Base-by-base conservation (phyloP, 1,140 invertebrate genomes). In the Scaptodrosophila lebanonensis region DNA sequence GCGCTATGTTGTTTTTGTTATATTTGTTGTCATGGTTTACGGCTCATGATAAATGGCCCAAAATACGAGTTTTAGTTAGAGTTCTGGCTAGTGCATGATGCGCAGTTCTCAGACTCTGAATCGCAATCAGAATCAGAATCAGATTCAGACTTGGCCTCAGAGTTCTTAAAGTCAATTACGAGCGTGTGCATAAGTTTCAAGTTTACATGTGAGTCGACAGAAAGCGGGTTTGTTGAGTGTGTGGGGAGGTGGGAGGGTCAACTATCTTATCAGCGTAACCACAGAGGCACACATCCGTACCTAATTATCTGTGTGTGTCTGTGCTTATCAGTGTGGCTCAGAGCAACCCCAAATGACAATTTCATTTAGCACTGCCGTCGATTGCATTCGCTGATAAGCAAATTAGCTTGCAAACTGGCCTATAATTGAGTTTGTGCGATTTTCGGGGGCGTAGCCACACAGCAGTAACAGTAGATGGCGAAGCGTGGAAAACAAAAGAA, bases 341-440 rank as follows among this genome's bases (percentile, higher is more conserved):
- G 12, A 47, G 57, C 50, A 54, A 30, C 48, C n/a, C 18, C 47
- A 62, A 66, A 64, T 68, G 67, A 67, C 67, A 67, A 71, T 77
- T 63, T 57, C 50, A 66, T 71, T 76, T 71, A 66, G 72, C 72
- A 62, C 62, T 43, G 36, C 17, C 7, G 25, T 33, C 32, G 43
- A 45, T 50, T 57, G 45, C 52, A 58, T 33, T 38, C 22, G 47
- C 54, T 71, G 68, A 72, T 75, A 75, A 82, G 75, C 65, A 82
- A 79, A 79, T 82, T 79, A 73, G 73, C 68, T 52, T 52, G 60
- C 65, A 62, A 59, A 62, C 58, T 61, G 58, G 50, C 60, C 60
- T 45, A 53, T 76, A 77, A 73, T 61, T 57, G 59, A 42, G 40
- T 58, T 39, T 40, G 43, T 27, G 33, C 38, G 3, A 25, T 25